Evolutionary conservation across 2,888 invertebrate species (phyloP).

Genomic region (Cosmopolites sordidus): DNA sequence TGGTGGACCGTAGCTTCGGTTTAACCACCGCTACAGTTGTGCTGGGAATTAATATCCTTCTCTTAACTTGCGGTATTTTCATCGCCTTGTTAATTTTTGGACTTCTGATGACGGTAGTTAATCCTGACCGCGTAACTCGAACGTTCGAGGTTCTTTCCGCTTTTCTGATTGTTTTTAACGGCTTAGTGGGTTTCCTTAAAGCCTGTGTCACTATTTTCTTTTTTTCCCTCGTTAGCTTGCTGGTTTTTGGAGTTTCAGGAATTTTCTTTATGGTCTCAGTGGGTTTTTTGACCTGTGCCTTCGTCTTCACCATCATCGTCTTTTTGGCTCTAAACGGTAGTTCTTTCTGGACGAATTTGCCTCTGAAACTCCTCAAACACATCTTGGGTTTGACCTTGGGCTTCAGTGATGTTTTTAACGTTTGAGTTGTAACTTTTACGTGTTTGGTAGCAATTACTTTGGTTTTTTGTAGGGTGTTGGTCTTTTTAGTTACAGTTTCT

Average conservation of each 20-base stretch:
- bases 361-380: constrained; percentile 49
- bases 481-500: constrained; percentile 44
- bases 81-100: constrained; percentile 4
- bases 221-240: background rate
- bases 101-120: constrained; percentile 26
- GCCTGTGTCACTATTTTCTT: background rate
- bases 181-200: background rate
- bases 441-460: constrained; percentile 46
- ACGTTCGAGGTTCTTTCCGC: constrained; percentile 12
- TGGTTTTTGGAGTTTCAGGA: constrained; percentile 15
- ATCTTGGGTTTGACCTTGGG: constrained; percentile 44
- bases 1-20: constrained; percentile 35
- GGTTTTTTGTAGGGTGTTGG: constrained; percentile 39
- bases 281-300: background rate
- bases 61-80: constrained; percentile 35
- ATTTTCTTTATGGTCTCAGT: constrained; percentile 19
- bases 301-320: background rate
- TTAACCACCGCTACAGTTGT: constrained; percentile 31
- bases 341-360: constrained; percentile 46
- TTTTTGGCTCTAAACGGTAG: constrained; percentile 30
- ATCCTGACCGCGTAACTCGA: constrained; percentile 38
- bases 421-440: constrained; percentile 44
- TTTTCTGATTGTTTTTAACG: background rate
- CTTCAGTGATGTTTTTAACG: constrained; percentile 36
- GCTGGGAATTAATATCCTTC: constrained; percentile 34